Percentiles rank a stretch among this genome's conserved stretches.
These are phyloP conservation scores for Drosophila pseudoananassae DNA, from an alignment of 1,140 invertebrate species.

Conservation along the genomic window DNA sequence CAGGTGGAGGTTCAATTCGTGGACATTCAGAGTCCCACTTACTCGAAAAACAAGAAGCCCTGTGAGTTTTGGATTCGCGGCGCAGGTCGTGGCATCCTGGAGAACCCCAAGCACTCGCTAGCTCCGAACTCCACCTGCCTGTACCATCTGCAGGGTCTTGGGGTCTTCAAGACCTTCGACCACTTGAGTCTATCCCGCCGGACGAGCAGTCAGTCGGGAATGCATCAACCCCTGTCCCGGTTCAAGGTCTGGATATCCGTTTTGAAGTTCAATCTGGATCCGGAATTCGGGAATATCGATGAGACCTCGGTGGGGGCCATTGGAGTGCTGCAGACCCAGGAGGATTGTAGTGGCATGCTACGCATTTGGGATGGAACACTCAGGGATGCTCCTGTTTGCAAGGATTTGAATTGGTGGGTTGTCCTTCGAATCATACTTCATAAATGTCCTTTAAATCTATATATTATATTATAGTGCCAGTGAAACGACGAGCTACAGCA, in stretches of 20 bases:
- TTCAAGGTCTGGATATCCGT: conserved; percentile 95
- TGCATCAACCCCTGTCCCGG: conserved; percentile 84
- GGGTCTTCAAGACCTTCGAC: conserved; percentile 81
- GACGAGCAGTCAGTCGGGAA: conserved; percentile 60
- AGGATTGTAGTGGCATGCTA: conserved; percentile 91
- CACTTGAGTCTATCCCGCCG: conserved; percentile 76
- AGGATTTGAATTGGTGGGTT: conserved; percentile 91
- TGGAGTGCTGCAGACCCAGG: conserved; percentile 86
- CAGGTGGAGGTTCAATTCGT: conserved; percentile 91
- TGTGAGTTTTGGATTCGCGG: conserved; percentile 95
- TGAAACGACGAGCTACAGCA: conserved; percentile 51
- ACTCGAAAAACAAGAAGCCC: conserved; percentile 91
- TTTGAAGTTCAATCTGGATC: conserved; percentile 90
- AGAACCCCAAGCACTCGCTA: conserved; percentile 92
- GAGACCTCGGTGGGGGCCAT: conserved; percentile 85
- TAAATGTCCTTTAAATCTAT: neutral
- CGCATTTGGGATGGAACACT: conserved; percentile 93
- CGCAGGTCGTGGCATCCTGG: conserved; percentile 89
- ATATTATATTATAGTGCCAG: conserved; percentile 26
- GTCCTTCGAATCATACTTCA: neutral
- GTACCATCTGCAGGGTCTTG: conserved; percentile 89
- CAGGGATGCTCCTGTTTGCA: conserved; percentile 90
- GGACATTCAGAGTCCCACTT: conserved; percentile 91
- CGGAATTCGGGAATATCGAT: conserved; percentile 78
- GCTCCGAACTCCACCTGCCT: conserved; percentile 94